A percentile compares a stretch with the other conserved stretches of the same genome.
phyloP scores from a whole-genome alignment of 2,888 invertebrate species.

The Drosophila quasianomalipes region DNA sequence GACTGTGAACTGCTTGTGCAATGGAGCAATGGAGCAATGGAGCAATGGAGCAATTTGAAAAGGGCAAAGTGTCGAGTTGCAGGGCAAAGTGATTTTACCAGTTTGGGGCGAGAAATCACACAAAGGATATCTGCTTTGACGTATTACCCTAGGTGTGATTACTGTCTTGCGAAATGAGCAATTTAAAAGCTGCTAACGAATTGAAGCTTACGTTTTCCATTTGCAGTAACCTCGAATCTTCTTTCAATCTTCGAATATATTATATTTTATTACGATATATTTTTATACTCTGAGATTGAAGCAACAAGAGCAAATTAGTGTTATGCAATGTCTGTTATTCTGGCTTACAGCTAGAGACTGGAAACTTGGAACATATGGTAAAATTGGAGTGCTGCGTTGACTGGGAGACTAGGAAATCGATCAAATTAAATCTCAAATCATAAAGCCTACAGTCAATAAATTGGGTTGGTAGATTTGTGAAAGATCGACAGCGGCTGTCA shows the following conservation, averaged over 20 bases:
- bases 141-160: slow-evolving; percentile 29
- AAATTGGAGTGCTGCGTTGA: neutral
- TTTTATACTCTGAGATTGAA: neutral
- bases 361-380: neutral
- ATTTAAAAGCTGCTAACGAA: slow-evolving; percentile 4
- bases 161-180: slow-evolving; percentile 10
- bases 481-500: neutral
- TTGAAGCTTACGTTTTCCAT: neutral
- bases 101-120: slow-evolving; percentile 19
- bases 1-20: slow-evolving; percentile 11
- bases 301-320: neutral
- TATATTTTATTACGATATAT: neutral
- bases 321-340: neutral
- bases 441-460: neutral
- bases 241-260: neutral
- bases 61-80: slow-evolving; percentile 29
- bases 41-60: slow-evolving; percentile 12
- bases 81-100: slow-evolving; percentile 16
- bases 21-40: slow-evolving; percentile 1
- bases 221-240: neutral
- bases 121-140: slow-evolving; percentile 20
- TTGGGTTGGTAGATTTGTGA: neutral
- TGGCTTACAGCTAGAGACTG: neutral
- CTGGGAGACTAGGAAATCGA: neutral
- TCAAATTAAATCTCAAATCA: neutral